Percentiles rank a stretch among this genome's conserved stretches.
Evolutionary conservation across 1,140 invertebrate species (phyloP).

Genomic region (Chironomus tepperi): DNA sequence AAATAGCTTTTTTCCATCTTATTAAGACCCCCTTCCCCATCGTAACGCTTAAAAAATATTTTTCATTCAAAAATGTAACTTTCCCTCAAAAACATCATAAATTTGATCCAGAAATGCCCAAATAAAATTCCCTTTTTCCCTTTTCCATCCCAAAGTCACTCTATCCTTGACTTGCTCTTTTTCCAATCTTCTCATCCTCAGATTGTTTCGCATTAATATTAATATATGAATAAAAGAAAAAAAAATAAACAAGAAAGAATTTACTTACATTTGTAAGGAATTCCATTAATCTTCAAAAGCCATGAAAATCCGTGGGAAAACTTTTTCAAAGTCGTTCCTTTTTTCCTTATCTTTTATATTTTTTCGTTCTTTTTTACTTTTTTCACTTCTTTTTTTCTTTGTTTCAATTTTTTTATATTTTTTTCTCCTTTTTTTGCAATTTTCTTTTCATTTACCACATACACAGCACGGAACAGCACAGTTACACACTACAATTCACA

Average conservation of each 20-base stretch:
- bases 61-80: too few species aligned
- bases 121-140: too few species aligned
- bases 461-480: neutral
- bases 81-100: too few species aligned
- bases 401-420: too few species aligned
- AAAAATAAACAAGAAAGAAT: neutral
- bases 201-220: too few species aligned
- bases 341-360: neutral
- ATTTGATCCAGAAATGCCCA: too few species aligned
- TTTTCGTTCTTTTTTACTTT: neutral
- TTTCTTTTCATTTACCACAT: neutral
- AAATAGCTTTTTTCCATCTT: too few species aligned
- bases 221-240: neutral
- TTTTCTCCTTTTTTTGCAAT: neutral
- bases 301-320: conserved; percentile 12
- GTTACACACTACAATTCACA: neutral
- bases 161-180: too few species aligned
- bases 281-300: conserved; percentile 22
- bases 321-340: neutral
- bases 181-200: too few species aligned
- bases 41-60: too few species aligned
- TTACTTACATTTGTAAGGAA: conserved; percentile 22
- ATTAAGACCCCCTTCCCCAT: too few species aligned
- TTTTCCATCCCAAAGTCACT: too few species aligned
- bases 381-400: neutral